Evolutionary conservation across 2,113 vertebrate genomes (phyloP).

Genomic region (Sciurus niger): DNA sequence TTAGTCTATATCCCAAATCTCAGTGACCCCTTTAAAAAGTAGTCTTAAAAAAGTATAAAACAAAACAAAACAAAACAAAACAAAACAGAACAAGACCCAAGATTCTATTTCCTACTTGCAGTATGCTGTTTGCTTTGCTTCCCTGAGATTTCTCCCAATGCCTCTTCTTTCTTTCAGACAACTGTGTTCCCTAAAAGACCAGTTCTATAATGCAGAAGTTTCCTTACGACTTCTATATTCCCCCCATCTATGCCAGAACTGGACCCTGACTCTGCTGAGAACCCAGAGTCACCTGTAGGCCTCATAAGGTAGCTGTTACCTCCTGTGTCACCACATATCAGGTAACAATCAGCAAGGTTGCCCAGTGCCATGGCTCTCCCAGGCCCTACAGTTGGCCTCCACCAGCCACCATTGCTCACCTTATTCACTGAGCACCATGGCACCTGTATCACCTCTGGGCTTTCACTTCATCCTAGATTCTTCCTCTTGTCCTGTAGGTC

Average conservation of each 20-base stretch:
- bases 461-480: not conserved
- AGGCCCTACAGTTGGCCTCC: not conserved
- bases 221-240: not conserved
- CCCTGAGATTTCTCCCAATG: not conserved
- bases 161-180: not conserved
- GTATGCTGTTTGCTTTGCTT: not conserved
- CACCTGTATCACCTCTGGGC: not conserved
- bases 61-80: too few relatives aligned
- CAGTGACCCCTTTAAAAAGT: not conserved
- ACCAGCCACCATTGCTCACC: accelerated
- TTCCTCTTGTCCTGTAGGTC: not conserved
- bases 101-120: not conserved
- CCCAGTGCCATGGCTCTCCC: too few relatives aligned
- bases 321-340: not conserved
- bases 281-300: not conserved
- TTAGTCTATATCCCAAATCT: not conserved
- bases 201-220: not conserved
- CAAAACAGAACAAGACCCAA: not conserved
- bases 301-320: not conserved
- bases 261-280: not conserved
- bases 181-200: not conserved
- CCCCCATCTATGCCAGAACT: not conserved
- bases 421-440: not conserved
- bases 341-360: not conserved
- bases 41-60: not conserved